Percentiles rank a stretch among this genome's conserved stretches.
Evolutionary conservation across 1,140 invertebrate species (phyloP).

Genomic region (Drosophila pachea): DNA sequence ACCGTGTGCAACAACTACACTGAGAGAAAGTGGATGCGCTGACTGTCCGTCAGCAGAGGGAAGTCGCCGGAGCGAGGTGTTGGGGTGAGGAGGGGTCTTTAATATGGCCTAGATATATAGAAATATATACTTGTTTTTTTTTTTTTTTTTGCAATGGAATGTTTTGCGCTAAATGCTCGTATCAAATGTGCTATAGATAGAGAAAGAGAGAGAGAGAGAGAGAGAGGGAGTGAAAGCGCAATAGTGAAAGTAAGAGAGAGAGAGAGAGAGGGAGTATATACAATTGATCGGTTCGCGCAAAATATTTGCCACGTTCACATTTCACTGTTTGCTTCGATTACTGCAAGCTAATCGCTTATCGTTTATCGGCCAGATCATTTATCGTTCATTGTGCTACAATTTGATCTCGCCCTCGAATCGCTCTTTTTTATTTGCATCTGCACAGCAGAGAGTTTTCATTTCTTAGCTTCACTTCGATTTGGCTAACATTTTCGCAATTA

Average conservation of each 20-base stretch:
- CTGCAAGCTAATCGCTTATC: neutral
- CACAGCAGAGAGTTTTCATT: slow-evolving; percentile 67
- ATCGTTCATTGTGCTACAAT: slow-evolving; percentile 3
- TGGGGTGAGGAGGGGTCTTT: neutral
- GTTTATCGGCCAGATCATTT: neutral
- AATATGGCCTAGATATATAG: neutral
- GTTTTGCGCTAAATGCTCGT: too few species aligned
- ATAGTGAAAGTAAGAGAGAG: slow-evolving; percentile 11
- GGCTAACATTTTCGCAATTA: neutral
- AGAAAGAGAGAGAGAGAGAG: neutral
- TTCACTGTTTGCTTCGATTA: slow-evolving; percentile 10
- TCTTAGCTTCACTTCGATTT: neutral
- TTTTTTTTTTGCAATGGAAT: slow-evolving; percentile 19
- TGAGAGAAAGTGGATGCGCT: neutral
- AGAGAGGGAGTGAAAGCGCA: neutral
- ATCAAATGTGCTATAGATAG: slow-evolving; percentile 3
- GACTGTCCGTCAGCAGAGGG: too few species aligned
- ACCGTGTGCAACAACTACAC: slow-evolving; percentile 23
- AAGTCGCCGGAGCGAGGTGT: neutral
- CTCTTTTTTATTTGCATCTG: slow-evolving; percentile 67
- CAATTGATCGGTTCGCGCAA: slow-evolving; percentile 18
- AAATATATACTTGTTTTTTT: neutral
- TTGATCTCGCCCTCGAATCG: neutral
- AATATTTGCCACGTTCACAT: slow-evolving; percentile 40
- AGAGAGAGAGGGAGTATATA: slow-evolving; percentile 20